Base-by-base conservation (phyloP, 2,888 invertebrate species). In the Zaprionus obscuricornis region DNA sequence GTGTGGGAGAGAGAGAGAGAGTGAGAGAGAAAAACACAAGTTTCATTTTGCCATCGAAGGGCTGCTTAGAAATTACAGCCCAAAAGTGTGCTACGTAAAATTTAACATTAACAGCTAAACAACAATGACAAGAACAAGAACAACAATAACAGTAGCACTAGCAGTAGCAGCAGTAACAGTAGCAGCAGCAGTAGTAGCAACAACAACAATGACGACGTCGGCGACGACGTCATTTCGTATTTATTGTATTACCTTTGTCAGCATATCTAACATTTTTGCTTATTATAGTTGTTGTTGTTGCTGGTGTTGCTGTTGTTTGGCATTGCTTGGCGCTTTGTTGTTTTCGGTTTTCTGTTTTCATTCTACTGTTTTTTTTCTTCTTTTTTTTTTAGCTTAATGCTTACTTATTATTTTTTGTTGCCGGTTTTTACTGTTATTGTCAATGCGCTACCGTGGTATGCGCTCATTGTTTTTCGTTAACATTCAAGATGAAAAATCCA, bases 171-270 rank as follows among this genome's bases (percentile, higher is more conserved):
- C 39, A 37, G 43, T 31, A 34, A 29, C 24, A 24, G 24, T 24
- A 24, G 8, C 7, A 52, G 13, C 10, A 51, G 20, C 20, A 54
- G 16, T 24, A 65, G 31, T 1, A 52, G 47, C 39, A 37, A 46
- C 33, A 34, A 29, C 31, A 40, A 27, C 29, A 17, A 26, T 5
- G 36, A 16, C 34, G 36, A 16, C 31, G 27, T 10, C 34, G 29
- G 18, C 55, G 56, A 45, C 20, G 43, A 54, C 68, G 66, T 78
- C 81, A 83, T 81, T 83, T 83, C 77, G 76, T 77, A 76, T 83
- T 83, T 83, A 81, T 81, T 83, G 83, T 71, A 79, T 74, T 83
- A 83, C 74, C 81, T 76, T 79, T 79, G 81, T 83, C 79, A 81
- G 83, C 83, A 81, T 81, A 81, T 81, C 83, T 79, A 79, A 83